Conservation (phyloP, 1,140 invertebrate species). For the Geopemphigus sp. region DNA sequence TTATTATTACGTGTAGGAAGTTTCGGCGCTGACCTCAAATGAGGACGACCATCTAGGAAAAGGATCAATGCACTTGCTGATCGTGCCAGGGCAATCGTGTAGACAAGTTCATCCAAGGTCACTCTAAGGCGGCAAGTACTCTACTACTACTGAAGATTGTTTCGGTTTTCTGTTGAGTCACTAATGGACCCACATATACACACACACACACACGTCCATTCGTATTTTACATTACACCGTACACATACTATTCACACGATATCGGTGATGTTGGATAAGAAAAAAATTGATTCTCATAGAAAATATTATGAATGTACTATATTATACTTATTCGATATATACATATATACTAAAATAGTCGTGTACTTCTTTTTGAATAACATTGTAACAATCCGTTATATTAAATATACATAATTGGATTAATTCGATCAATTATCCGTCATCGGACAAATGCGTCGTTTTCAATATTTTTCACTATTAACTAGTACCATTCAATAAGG, state of each 20-base stretch:
- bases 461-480: no score
- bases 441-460: no score
- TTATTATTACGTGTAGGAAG: conserved; percentile 29
- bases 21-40: conserved; percentile 23
- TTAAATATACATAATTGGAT: no score
- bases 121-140: conserved; percentile 12
- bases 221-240: not conserved
- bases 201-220: not conserved
- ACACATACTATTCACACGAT: no score
- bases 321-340: not conserved
- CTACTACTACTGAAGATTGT: conserved; percentile 7
- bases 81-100: conserved; percentile 27
- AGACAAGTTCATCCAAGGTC: conserved; percentile 44
- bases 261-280: not conserved
- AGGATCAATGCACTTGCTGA: conserved; percentile 34
- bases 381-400: no score
- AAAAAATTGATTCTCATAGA: not conserved
- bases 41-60: conserved; percentile 32
- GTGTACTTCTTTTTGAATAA: no score
- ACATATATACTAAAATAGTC: no score
- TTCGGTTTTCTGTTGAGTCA: conserved; percentile 43
- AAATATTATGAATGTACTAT: not conserved
- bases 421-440: no score
- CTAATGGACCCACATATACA: conserved; percentile 17
- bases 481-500: no score